phyloP scores from a whole-genome alignment of 2,888 invertebrate genomes.

The Himalopsyche kuldschensis region DNA sequence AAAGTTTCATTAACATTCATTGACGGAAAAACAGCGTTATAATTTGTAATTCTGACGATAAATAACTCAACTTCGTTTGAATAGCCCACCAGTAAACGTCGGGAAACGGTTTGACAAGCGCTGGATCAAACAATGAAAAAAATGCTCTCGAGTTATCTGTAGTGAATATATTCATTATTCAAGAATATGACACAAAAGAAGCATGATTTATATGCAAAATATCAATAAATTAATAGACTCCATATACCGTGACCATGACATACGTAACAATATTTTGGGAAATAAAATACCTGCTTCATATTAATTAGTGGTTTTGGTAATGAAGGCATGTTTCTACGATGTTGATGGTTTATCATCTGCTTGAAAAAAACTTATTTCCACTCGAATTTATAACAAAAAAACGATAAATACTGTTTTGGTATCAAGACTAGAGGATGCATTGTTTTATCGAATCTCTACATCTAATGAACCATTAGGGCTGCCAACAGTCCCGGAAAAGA shows the following conservation, averaged over 20 bases:
- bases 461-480: no score
- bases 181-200: no score
- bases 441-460: not conserved
- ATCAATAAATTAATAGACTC: no score
- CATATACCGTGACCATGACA: not conserved
- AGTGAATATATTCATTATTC: no score
- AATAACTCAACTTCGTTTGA: not conserved
- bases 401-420: constrained; percentile 26
- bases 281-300: not conserved
- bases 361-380: constrained; percentile 27
- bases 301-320: constrained; percentile 29
- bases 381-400: constrained; percentile 16
- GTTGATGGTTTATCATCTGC: constrained; percentile 36
- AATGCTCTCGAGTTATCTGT: no score
- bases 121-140: no score
- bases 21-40: not conserved
- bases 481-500: no score
- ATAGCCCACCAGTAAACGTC: not conserved
- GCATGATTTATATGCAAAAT: no score
- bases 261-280: not conserved
- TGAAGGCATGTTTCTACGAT: constrained; percentile 24
- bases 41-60: not conserved
- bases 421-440: not conserved
- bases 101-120: no score
- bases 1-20: not conserved